Conservation (phyloP, 2,113 vertebrate genomes). For the Seriola rivoliana region DNA sequence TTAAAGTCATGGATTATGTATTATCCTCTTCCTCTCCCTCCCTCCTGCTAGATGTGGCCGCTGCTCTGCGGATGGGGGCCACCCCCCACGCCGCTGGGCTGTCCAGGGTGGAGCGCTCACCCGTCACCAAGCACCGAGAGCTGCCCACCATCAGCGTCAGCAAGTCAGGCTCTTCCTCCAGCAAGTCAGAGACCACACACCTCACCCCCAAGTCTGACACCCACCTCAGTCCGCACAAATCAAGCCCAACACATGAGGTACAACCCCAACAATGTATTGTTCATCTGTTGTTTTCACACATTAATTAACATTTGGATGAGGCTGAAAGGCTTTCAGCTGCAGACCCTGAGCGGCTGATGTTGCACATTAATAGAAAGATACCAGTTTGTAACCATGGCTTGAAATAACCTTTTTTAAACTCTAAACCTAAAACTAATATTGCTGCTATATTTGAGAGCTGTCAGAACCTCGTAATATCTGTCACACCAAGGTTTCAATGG, state of each 20-base stretch:
- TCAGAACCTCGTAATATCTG: not conserved
- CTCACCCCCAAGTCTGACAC: conserved; percentile 86
- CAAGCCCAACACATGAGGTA: conserved; percentile 95
- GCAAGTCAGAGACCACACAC: conserved; percentile 81
- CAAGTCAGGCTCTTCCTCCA: conserved; percentile 83
- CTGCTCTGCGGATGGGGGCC: conserved; percentile 74
- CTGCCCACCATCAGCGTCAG: conserved; percentile 83
- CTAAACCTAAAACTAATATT: not conserved
- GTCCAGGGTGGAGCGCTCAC: conserved; percentile 77
- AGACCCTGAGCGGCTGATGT: not conserved
- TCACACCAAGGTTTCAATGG: not conserved
- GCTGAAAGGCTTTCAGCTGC: no score
- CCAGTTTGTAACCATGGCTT: not conserved
- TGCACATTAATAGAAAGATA: not conserved
- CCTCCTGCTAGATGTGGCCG: conserved; percentile 76
- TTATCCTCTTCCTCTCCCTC: conserved; percentile 31
- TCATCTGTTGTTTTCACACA: not conserved
- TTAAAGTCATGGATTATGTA: conserved; percentile 45
- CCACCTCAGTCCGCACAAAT: conserved; percentile 91
- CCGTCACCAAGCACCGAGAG: conserved; percentile 81
- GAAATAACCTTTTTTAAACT: not conserved
- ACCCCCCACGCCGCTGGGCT: conserved; percentile 77
- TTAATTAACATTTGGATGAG: not conserved
- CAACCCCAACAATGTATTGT: no score
- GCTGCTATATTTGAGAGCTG: not conserved